These are phyloP conservation scores for Leucoraja ocellata DNA, from an alignment of 2,797 vertebrate species.

Conservation along the genomic window DNA sequence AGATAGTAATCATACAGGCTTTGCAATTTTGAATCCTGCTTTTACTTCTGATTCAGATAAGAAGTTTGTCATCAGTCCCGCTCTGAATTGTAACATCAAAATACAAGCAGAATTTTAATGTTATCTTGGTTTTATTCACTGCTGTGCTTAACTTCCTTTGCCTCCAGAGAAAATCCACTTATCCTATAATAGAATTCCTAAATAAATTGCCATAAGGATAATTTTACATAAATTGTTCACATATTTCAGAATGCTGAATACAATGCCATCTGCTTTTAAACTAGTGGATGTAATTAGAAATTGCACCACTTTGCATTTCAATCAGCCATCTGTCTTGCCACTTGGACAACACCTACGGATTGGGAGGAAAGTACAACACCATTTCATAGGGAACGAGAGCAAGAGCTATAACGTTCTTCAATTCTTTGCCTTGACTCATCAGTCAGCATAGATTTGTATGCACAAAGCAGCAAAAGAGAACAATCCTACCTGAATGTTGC, in stretches of 20 bases:
- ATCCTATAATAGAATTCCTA: neutral
- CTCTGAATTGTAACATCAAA: neutral
- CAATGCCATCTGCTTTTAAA: neutral
- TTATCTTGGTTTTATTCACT: neutral
- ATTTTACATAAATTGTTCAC: neutral
- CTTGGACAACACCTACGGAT: neutral
- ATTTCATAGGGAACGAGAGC: neutral
- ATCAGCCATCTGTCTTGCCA: neutral
- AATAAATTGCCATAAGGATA: neutral
- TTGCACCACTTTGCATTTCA: too few species aligned
- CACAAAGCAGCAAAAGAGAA: neutral
- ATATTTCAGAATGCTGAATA: neutral
- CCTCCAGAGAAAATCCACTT: neutral
- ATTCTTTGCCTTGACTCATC: neutral
- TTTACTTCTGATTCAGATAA: neutral
- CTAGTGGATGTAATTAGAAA: neutral
- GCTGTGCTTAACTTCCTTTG: neutral
- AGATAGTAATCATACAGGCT: neutral
- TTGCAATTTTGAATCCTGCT: neutral
- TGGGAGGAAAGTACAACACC: neutral
- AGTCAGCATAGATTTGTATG: neutral
- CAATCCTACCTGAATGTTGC: slow-evolving; percentile 81
- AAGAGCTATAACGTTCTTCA: neutral
- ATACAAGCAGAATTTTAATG: neutral
- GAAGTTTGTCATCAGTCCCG: neutral